phyloP scores from a whole-genome alignment of 2,888 invertebrate genomes.

The Amiota mariae region DNA sequence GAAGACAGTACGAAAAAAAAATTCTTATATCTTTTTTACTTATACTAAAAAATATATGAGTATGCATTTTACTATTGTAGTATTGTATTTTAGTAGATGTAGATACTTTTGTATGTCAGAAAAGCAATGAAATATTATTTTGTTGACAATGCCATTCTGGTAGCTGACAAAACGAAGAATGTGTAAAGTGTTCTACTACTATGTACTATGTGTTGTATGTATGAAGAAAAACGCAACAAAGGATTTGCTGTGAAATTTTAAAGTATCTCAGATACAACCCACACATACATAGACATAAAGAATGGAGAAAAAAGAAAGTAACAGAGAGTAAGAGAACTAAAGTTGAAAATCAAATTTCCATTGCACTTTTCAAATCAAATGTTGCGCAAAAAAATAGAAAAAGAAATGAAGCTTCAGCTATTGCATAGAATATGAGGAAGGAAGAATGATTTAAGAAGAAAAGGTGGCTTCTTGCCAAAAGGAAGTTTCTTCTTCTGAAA shows the following conservation, averaged over 20 bases:
- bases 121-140: slow-evolving; percentile 3
- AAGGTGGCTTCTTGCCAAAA: background rate
- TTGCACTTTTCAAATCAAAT: slow-evolving; percentile 51
- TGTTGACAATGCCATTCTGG: slow-evolving; percentile 33
- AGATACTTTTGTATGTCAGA: background rate
- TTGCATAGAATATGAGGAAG: background rate
- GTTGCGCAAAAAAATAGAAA: slow-evolving; percentile 16
- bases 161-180: slow-evolving; percentile 33
- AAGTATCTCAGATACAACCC: too few relatives aligned
- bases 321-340: background rate
- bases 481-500: slow-evolving; percentile 8
- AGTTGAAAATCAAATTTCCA: slow-evolving; percentile 43
- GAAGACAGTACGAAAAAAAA: background rate
- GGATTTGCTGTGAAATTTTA: background rate
- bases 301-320: too few relatives aligned
- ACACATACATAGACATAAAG: background rate
- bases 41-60: background rate
- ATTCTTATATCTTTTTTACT: background rate
- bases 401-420: slow-evolving; percentile 10
- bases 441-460: background rate
- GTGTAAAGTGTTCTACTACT: slow-evolving; percentile 20
- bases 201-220: background rate
- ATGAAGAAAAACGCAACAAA: slow-evolving; percentile 6
- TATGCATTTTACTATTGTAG: background rate
- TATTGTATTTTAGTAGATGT: background rate